Conservation (phyloP, 2,888 invertebrate species). For the Macrosoma leucophasiata region DNA sequence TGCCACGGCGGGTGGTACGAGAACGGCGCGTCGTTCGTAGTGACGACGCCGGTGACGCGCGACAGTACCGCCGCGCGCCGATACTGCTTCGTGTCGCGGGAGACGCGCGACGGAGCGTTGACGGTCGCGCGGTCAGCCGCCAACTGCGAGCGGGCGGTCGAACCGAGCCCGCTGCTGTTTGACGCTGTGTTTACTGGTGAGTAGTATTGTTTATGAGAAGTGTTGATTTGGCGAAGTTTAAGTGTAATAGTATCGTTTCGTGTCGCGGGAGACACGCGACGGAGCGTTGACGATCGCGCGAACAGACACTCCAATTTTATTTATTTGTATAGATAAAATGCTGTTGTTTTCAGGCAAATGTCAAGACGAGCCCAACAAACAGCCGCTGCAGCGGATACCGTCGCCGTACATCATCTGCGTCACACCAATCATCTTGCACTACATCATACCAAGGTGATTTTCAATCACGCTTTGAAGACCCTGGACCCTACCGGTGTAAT, state of each 20-base stretch:
- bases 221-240: too few relatives aligned
- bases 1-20: slow-evolving; percentile 94
- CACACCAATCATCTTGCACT: slow-evolving; percentile 38
- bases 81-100: slow-evolving; percentile 86
- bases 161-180: slow-evolving; percentile 76
- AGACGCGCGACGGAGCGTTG: slow-evolving; percentile 62
- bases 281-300: too few relatives aligned
- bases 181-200: slow-evolving; percentile 82
- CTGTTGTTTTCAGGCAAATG: slow-evolving; percentile 78
- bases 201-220: too few relatives aligned
- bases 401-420: slow-evolving; percentile 35
- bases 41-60: slow-evolving; percentile 83
- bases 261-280: background rate
- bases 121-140: slow-evolving; percentile 78
- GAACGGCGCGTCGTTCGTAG: slow-evolving; percentile 89
- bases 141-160: slow-evolving; percentile 76
- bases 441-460: slow-evolving; percentile 66
- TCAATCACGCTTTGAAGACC: slow-evolving; percentile 15
- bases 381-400: slow-evolving; percentile 42
- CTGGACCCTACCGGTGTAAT: slow-evolving; percentile 17
- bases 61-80: slow-evolving; percentile 80
- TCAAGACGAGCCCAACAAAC: slow-evolving; percentile 59
- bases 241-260: too few relatives aligned
- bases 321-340: too few relatives aligned
- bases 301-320: too few relatives aligned